Evolutionary conservation across 2,797 vertebrate genomes (phyloP).

Genomic region (Centropyge bicolor): DNA sequence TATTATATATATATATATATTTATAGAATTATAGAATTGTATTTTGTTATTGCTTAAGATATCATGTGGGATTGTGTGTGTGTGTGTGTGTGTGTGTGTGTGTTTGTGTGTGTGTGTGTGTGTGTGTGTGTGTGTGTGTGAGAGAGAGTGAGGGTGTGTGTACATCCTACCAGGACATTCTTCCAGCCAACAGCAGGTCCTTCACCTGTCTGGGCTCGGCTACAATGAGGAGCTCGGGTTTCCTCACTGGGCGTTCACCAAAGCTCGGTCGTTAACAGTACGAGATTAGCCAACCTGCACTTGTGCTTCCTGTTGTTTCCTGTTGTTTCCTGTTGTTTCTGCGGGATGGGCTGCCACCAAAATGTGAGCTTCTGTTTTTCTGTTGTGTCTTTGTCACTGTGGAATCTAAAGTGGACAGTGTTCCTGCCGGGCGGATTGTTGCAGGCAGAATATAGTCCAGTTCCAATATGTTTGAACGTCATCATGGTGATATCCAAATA

Average conservation of each 20-base stretch:
- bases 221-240: constrained; percentile 68
- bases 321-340: constrained; percentile 36
- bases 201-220: constrained; percentile 75
- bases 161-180: constrained; percentile 25
- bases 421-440: neutral
- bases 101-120: neutral
- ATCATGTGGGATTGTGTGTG: no score
- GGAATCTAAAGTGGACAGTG: no score
- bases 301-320: constrained; percentile 32
- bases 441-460: neutral
- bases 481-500: no score
- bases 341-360: constrained; percentile 38
- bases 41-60: no score
- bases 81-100: no score
- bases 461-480: neutral
- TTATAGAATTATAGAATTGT: no score
- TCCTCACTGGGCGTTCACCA: constrained; percentile 51
- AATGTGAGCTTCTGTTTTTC: constrained; percentile 50
- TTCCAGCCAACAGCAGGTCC: constrained; percentile 39
- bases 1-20: no score
- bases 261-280: constrained; percentile 69
- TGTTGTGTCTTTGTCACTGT: neutral
- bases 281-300: constrained; percentile 64
- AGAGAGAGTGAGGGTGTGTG: neutral
- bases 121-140: neutral